phyloP scores from a whole-genome alignment of 2,113 vertebrate genomes.

The Phyllostomus hastatus region DNA sequence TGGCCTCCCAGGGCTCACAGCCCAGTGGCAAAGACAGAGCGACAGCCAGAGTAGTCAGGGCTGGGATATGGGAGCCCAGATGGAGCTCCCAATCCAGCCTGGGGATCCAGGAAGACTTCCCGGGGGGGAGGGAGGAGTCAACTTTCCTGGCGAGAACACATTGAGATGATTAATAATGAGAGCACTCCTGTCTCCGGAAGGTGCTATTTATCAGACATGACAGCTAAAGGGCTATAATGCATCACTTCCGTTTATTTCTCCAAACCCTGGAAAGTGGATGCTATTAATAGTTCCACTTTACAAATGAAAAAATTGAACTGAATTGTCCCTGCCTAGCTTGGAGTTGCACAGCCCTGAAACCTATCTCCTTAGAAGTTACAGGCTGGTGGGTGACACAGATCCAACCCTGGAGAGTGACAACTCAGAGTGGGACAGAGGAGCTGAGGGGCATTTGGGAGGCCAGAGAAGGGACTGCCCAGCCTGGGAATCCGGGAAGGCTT shows the following conservation, averaged over 20 bases:
- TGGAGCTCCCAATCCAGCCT: not conserved
- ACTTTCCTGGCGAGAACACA: not conserved
- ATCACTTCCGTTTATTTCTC: not conserved
- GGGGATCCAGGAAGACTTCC: not conserved
- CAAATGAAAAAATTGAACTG: not conserved
- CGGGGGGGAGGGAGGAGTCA: not conserved
- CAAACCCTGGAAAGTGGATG: not conserved
- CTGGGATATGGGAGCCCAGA: not conserved
- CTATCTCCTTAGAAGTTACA: not conserved
- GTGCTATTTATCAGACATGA: not conserved
- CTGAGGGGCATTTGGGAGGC: not conserved
- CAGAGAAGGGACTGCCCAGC: not conserved
- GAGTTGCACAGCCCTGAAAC: not conserved
- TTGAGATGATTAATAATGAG: not conserved
- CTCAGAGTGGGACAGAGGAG: not conserved
- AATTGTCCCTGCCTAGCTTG: not conserved
- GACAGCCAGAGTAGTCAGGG: not conserved
- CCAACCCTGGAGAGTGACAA: not conserved
- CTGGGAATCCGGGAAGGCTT: not conserved
- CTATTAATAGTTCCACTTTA: not conserved
- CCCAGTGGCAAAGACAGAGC: not conserved
- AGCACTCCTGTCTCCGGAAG: not conserved
- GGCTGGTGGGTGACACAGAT: not conserved
- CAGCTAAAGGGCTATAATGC: not conserved
- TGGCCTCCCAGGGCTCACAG: too few species aligned